Conservation (phyloP, 1,140 invertebrate species). For the Penaeus japonicus region DNA sequence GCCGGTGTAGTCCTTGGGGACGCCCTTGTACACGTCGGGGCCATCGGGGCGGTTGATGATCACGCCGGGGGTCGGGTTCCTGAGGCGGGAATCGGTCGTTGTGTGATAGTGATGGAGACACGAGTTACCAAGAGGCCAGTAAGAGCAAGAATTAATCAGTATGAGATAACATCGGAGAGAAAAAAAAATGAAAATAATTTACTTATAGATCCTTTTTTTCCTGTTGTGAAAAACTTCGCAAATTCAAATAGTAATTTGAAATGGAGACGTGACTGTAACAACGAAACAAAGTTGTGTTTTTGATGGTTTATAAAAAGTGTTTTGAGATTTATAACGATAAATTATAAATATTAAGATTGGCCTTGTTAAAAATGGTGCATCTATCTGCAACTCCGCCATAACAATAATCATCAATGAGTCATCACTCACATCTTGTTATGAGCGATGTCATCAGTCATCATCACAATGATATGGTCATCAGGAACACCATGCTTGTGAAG, state of each 20-base stretch:
- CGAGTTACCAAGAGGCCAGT: not conserved
- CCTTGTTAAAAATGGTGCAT: not conserved
- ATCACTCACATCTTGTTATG: constrained; percentile 62
- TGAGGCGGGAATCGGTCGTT: not conserved
- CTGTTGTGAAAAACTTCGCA: too few relatives aligned
- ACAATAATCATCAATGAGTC: too few relatives aligned
- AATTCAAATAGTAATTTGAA: too few relatives aligned
- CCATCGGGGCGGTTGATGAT: constrained; percentile 72
- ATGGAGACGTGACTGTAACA: too few relatives aligned
- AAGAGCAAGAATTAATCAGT: too few relatives aligned
- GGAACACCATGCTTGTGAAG: constrained; percentile 69
- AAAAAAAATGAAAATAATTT: too few relatives aligned
- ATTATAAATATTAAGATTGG: too few relatives aligned
- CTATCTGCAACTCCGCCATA: not conserved
- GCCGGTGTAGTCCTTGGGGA: constrained; percentile 70
- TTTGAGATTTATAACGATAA: too few relatives aligned
- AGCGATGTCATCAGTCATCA: constrained; percentile 75
- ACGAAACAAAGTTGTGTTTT: too few relatives aligned
- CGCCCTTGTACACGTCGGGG: constrained; percentile 70
- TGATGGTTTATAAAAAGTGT: too few relatives aligned
- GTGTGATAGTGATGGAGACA: not conserved
- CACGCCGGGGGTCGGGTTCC: constrained; percentile 69
- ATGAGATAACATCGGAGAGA: too few relatives aligned
- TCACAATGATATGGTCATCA: constrained; percentile 70
- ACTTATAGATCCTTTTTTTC: too few relatives aligned